Evolutionary conservation across 2,113 vertebrate species (phyloP).

Genomic region (Corydoras sp.): DNA sequence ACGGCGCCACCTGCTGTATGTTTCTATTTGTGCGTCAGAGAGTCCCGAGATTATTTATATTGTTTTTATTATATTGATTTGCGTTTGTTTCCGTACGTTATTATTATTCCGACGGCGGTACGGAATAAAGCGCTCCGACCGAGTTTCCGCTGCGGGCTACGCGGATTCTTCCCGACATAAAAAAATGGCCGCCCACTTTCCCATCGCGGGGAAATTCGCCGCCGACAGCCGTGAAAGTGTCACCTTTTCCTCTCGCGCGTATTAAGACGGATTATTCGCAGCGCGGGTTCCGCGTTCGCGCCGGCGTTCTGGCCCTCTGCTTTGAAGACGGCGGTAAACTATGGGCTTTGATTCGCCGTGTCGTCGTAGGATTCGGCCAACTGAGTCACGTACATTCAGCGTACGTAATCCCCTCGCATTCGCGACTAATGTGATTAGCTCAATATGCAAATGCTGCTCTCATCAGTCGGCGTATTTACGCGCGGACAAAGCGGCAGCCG

Average conservation of each 20-base stretch:
- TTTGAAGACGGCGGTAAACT: constrained; percentile 1
- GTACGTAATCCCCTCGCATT: constrained; percentile 11
- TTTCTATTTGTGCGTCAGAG: too few relatives aligned
- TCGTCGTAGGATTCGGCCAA: constrained; percentile 22
- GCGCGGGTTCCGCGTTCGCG: constrained; percentile 10
- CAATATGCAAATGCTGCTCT: constrained; percentile 1
- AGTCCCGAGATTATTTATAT: too few relatives aligned
- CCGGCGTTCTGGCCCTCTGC: background rate
- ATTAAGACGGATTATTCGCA: constrained; percentile 11
- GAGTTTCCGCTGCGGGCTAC: background rate
- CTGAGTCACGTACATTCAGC: constrained; percentile 19
- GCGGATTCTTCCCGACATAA: constrained; percentile 7
- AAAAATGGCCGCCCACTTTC: constrained; percentile 20
- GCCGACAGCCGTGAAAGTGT: constrained; percentile 33
- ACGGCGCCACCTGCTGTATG: too few relatives aligned
- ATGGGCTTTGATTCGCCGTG: constrained; percentile 25
- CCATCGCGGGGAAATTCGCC: constrained; percentile 12
- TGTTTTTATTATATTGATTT: too few relatives aligned
- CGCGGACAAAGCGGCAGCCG: background rate
- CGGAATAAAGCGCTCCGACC: background rate
- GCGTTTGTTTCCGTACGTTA: too few relatives aligned
- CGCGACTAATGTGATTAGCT: constrained; percentile 24
- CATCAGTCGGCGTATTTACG: constrained; percentile 11
- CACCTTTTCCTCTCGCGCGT: constrained; percentile 20
- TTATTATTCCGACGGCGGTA: too few relatives aligned